Base-by-base conservation (phyloP, 1,140 invertebrate species). In the Stegodyphus mimosarum region DNA sequence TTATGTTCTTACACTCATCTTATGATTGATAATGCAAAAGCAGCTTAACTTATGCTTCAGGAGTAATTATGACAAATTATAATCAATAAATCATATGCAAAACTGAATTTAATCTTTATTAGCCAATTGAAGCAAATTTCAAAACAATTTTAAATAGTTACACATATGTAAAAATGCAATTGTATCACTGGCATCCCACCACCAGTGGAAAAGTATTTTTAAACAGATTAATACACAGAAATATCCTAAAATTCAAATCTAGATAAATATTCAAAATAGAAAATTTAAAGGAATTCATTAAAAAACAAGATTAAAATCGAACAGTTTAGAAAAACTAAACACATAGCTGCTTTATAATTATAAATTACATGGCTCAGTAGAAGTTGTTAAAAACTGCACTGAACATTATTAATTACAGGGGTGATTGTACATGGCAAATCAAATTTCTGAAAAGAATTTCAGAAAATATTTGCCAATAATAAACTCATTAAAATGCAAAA, bases 61-160 rank as follows among this genome's bases (percentile, higher is more conserved):
- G n/a, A n/a, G n/a, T n/a, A n/a, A n/a, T n/a, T n/a, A n/a, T n/a
- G n/a, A n/a, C n/a, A n/a, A n/a, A n/a, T n/a, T n/a, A n/a, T n/a
- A n/a, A n/a, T n/a, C n/a, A n/a, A n/a, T n/a, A n/a, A n/a, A n/a
- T n/a, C n/a, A n/a, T n/a, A n/a, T n/a, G n/a, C n/a, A n/a, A n/a
- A n/a, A n/a, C n/a, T n/a, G n/a, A n/a, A n/a, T n/a, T n/a, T n/a
- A 78, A 78, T 52, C 50, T 78, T 78, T 78, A 78, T 78, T 78
- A 78, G 75, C 75, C 75, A 78, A 49, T 67, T 78, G 18, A 67
- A 78, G 67, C 13, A 55, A 55, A 7, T 55, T 55, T 55, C 7
- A 7, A 78, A 78, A 33, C 50, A 67, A 50, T 50, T 51, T 67
- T 51, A 17, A 67, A 69, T 33, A 49, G 18, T 49, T 67, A 18